Percentiles rank a stretch among this genome's conserved stretches.
Evolutionary conservation across 2,797 vertebrate species (phyloP).

Genomic region (Neopelma chrysocephalum): DNA sequence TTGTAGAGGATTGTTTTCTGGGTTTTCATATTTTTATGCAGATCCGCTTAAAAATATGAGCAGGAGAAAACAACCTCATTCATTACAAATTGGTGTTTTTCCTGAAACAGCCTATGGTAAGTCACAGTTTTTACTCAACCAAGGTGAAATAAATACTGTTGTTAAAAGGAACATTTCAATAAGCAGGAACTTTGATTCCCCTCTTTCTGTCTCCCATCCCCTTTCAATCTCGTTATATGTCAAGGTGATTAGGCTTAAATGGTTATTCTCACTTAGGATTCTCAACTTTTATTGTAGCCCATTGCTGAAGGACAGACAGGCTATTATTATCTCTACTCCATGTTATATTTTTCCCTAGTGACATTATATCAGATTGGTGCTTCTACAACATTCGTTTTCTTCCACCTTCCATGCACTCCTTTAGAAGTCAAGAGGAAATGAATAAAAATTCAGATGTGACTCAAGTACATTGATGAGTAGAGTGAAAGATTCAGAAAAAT

Average conservation of each 20-base stretch:
- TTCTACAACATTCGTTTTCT: conserved; percentile 17
- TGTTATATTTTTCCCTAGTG: conserved; percentile 26
- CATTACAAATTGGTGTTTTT: conserved; percentile 27
- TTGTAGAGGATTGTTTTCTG: conserved; percentile 34
- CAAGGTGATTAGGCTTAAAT: conserved; percentile 17
- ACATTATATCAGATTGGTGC: conserved; percentile 34
- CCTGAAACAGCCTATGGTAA: background rate
- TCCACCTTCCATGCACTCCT: background rate
- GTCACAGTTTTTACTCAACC: background rate
- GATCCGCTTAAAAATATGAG: conserved; percentile 35
- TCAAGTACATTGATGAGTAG: background rate
- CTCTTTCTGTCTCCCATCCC: background rate
- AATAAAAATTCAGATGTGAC: background rate
- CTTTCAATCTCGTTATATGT: conserved; percentile 17
- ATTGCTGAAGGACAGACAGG: conserved; percentile 42
- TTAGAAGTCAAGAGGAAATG: conserved; percentile 16
- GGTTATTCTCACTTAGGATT: conserved; percentile 6
- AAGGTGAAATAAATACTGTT: conserved; percentile 22
- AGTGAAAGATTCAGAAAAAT: conserved; percentile 4
- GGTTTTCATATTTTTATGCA: conserved; percentile 22
- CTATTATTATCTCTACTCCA: conserved; percentile 25
- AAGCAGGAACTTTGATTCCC: conserved; percentile 7
- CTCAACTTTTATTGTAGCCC: conserved; percentile 28
- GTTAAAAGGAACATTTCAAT: background rate
- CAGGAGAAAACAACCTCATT: background rate